Evolutionary conservation across 2,113 vertebrate genomes (phyloP).

Genomic region (Aldabrachelys gigantea): DNA sequence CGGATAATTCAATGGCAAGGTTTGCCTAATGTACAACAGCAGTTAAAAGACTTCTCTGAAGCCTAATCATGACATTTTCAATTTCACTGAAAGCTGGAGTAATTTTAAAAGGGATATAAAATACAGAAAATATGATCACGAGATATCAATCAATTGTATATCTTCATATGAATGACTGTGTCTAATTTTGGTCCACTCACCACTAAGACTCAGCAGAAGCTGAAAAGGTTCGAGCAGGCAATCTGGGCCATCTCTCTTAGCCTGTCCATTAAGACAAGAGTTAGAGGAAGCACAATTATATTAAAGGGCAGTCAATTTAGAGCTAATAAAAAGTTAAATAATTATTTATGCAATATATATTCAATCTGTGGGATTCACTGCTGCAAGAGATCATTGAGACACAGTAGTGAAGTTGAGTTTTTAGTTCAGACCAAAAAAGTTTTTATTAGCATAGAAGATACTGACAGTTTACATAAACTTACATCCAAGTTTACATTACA

Average conservation of each 20-base stretch:
- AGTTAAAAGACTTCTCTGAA: neutral
- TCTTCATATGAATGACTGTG: neutral
- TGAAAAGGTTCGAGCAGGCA: neutral
- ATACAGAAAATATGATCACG: neutral
- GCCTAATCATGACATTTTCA: neutral
- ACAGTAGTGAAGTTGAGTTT: neutral
- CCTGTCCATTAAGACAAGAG: neutral
- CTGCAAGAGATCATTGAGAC: neutral
- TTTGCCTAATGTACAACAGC: neutral
- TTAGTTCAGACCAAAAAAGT: neutral
- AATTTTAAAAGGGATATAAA: neutral
- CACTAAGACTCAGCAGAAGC: neutral
- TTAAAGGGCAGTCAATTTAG: neutral
- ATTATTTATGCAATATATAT: neutral
- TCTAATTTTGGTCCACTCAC: neutral
- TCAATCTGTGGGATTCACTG: neutral
- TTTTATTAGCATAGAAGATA: neutral
- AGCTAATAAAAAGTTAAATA: neutral
- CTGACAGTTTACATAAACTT: neutral
- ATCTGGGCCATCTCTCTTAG: neutral
- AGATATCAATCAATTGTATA: neutral
- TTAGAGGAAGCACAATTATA: neutral
- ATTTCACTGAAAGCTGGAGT: fast-evolving
- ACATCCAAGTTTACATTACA: neutral
- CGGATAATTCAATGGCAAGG: neutral